phyloP scores from a whole-genome alignment of 2,797 vertebrate genomes.

The Acridotheres tristis region DNA sequence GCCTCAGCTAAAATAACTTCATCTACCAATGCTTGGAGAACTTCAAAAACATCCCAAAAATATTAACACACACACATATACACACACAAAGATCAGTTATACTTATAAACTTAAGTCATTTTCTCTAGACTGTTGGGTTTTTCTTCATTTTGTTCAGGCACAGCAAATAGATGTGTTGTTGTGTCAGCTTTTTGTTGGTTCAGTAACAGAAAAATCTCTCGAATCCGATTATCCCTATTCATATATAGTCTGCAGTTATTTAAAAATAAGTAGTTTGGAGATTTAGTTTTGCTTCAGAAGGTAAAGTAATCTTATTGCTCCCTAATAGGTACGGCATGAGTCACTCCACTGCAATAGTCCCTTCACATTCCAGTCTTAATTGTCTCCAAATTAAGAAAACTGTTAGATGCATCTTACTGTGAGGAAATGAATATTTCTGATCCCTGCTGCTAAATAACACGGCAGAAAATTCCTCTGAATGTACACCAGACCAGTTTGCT shows the following conservation, averaged over 20 bases:
- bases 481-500: slow-evolving; percentile 26
- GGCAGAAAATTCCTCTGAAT: slow-evolving; percentile 43
- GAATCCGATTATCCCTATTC: slow-evolving; percentile 61
- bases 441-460: slow-evolving; percentile 62
- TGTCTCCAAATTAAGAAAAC: slow-evolving; percentile 70
- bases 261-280: slow-evolving; percentile 66
- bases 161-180: background rate
- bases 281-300: slow-evolving; percentile 66
- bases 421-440: slow-evolving; percentile 63
- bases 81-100: background rate
- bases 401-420: slow-evolving; percentile 58
- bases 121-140: background rate
- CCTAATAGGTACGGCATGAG: slow-evolving; percentile 55
- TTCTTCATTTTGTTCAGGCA: slow-evolving; percentile 3
- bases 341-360: slow-evolving; percentile 48
- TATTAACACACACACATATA: background rate
- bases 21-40: background rate
- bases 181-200: slow-evolving; percentile 35
- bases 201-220: slow-evolving; percentile 42
- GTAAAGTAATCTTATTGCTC: slow-evolving; percentile 52
- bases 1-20: background rate
- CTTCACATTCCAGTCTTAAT: slow-evolving; percentile 47
- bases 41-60: background rate
- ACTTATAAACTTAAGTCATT: background rate
- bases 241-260: slow-evolving; percentile 42